These are phyloP conservation scores for Eurosta solidaginis DNA, from an alignment of 1,140 invertebrate species.

Conservation along the genomic window DNA sequence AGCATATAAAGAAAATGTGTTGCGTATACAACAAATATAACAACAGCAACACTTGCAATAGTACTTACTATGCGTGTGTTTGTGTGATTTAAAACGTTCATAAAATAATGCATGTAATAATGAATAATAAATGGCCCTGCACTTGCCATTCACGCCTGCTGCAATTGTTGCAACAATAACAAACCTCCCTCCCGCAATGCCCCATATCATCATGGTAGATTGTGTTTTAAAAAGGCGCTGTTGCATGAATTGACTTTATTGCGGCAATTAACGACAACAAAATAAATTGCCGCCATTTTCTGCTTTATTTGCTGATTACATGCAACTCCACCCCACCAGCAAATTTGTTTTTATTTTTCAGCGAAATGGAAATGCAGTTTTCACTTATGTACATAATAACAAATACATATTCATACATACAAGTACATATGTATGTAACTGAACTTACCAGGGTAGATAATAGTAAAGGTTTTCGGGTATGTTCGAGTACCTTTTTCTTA, in stretches of 20 bases:
- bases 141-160: background rate
- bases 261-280: slow-evolving; percentile 16
- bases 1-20: background rate
- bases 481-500: too few species aligned
- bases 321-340: background rate
- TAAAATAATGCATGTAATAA: background rate
- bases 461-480: too few species aligned
- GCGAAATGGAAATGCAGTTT: background rate
- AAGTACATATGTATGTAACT: background rate
- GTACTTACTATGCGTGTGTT: background rate
- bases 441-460: too few species aligned
- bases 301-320: slow-evolving; percentile 11
- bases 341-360: background rate
- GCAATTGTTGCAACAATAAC: background rate
- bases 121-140: background rate
- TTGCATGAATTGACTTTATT: slow-evolving; percentile 2
- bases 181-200: background rate
- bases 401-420: background rate
- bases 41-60: background rate
- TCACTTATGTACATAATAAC: background rate
- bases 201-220: background rate
- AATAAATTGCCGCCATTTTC: slow-evolving; percentile 15
- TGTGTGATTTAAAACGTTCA: background rate
- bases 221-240: background rate
- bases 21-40: background rate